Evolutionary conservation across 2,888 invertebrate species (phyloP).

Genomic region (Brenthis daphne): DNA sequence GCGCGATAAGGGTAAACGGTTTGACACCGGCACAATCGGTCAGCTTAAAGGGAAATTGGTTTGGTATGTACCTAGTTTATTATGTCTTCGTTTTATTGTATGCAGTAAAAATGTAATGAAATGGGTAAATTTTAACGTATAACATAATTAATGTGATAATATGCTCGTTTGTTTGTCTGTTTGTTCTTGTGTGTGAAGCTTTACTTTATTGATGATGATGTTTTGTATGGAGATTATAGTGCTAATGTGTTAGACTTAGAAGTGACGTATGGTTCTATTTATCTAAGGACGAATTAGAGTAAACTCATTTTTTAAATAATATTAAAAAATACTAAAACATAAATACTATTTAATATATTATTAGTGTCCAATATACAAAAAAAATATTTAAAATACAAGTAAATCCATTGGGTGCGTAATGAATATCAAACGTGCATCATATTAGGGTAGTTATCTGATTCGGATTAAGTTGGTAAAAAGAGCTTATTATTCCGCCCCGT

Average conservation of each 20-base stretch:
- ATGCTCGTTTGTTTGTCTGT: no score
- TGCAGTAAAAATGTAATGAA: not conserved
- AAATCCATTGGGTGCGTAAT: conserved; percentile 48
- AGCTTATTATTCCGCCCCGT: conserved; percentile 77
- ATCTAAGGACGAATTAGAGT: no score
- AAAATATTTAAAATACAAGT: not conserved
- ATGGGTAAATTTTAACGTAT: not conserved
- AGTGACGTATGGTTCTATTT: no score
- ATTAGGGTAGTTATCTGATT: conserved; percentile 73
- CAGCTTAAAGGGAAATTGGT: conserved; percentile 40
- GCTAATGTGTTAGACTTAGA: no score
- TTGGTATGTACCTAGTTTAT: not conserved
- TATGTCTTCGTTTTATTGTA: conserved; percentile 3
- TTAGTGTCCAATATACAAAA: not conserved
- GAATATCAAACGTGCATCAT: conserved; percentile 76
- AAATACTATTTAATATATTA: not conserved
- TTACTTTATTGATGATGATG: no score
- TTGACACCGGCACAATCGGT: conserved; percentile 73
- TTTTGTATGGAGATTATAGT: no score
- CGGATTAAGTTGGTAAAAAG: conserved; percentile 78
- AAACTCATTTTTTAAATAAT: no score
- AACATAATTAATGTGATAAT: not conserved
- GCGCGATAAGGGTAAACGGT: conserved; percentile 73
- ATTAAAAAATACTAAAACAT: no score
- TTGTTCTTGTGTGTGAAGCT: no score